Percentiles rank a stretch among this genome's conserved stretches.
Evolutionary conservation across 2,888 invertebrate species (phyloP).

Genomic region (Diarsia mendica): DNA sequence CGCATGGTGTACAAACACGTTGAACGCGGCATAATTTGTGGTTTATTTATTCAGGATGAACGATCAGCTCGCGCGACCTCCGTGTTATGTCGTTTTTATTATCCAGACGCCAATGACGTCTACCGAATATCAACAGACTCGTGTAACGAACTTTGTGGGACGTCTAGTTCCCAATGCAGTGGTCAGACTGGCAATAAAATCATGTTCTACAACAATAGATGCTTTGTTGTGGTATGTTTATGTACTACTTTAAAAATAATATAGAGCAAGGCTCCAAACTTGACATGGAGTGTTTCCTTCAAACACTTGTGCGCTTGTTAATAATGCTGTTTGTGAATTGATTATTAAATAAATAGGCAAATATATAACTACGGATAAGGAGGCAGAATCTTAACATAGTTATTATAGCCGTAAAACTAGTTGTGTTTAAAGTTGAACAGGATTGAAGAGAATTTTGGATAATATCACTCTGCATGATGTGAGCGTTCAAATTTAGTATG

Average conservation of each 20-base stretch:
- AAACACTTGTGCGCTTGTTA: not conserved
- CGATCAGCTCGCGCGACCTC: conserved; percentile 73
- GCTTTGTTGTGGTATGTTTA: conserved; percentile 45
- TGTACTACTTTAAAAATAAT: not conserved
- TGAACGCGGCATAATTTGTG: conserved; percentile 68
- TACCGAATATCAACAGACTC: conserved; percentile 54
- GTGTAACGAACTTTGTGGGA: conserved; percentile 55
- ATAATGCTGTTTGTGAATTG: not conserved
- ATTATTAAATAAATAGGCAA: not conserved
- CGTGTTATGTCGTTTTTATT: conserved; percentile 73
- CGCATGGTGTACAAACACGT: conserved; percentile 71
- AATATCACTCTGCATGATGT: not conserved
- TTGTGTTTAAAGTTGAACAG: not conserved
- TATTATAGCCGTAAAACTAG: too few relatives aligned
- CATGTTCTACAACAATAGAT: conserved; percentile 53
- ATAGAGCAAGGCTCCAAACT: conserved; percentile 5
- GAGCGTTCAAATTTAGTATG: not conserved
- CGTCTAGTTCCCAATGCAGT: conserved; percentile 52
- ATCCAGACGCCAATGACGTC: conserved; percentile 67
- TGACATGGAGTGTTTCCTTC: not conserved
- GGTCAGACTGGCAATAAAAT: conserved; percentile 50
- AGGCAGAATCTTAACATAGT: not conserved
- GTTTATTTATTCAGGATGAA: conserved; percentile 76
- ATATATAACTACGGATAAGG: not conserved
- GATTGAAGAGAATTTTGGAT: not conserved